These are phyloP conservation scores for Drosophila suboccidentalis DNA, from an alignment of 2,888 invertebrate genomes.

Conservation along the genomic window DNA sequence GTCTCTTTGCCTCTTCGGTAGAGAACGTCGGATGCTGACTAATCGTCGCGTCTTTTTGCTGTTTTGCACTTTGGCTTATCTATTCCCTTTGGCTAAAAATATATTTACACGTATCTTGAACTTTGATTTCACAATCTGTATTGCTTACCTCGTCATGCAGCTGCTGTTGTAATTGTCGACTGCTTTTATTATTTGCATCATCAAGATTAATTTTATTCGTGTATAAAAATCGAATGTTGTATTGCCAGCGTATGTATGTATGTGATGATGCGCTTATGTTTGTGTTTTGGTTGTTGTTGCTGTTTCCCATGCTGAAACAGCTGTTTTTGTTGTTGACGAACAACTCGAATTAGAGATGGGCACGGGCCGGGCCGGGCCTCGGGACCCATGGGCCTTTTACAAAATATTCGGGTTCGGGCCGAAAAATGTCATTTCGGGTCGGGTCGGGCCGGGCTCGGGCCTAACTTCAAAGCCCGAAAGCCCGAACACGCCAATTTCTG, in stretches of 20 bases:
- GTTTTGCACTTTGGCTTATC: conserved; percentile 18
- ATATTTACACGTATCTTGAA: conserved; percentile 33
- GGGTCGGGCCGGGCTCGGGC: too few relatives aligned
- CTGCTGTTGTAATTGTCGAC: neutral
- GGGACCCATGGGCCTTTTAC: too few relatives aligned
- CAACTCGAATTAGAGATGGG: too few relatives aligned
- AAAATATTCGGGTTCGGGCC: too few relatives aligned
- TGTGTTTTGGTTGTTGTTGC: conserved; percentile 31
- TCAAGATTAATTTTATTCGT: conserved; percentile 5
- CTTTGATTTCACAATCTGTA: conserved; percentile 38
- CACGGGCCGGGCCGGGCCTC: too few relatives aligned
- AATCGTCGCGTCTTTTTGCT: conserved; percentile 23
- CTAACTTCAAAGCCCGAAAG: too few relatives aligned
- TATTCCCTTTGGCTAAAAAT: conserved; percentile 41
- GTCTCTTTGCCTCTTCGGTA: neutral
- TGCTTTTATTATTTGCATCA: too few relatives aligned
- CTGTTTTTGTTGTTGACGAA: neutral
- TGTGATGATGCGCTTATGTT: neutral
- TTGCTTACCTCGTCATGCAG: conserved; percentile 22
- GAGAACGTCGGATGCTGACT: conserved; percentile 36
- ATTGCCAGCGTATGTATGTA: neutral
- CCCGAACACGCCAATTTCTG: too few relatives aligned
- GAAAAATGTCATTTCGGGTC: too few relatives aligned
- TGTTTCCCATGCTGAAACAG: neutral
- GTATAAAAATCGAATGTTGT: conserved; percentile 28